Percentiles rank a stretch among this genome's conserved stretches.
Evolutionary conservation across 2,113 vertebrate genomes (phyloP).

Genomic region (Myiagra hebetior): DNA sequence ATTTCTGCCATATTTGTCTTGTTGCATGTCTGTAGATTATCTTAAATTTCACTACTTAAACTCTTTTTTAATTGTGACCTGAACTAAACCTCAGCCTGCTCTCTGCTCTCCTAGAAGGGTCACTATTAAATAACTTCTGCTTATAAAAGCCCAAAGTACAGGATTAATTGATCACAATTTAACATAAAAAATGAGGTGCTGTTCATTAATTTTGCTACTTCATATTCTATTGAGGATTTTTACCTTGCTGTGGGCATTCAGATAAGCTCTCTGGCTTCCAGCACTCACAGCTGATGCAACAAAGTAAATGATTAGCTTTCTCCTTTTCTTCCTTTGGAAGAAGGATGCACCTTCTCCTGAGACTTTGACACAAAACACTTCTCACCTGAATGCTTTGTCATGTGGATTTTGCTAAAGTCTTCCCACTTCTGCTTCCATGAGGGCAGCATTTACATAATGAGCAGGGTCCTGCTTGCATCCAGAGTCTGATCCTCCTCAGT

Average conservation of each 20-base stretch:
- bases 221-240: neutral
- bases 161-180: neutral
- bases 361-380: neutral
- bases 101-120: neutral
- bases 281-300: neutral
- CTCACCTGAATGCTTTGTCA: neutral
- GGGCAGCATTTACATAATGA: neutral
- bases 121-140: neutral
- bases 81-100: neutral
- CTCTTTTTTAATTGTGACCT: neutral
- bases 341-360: neutral
- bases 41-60: neutral
- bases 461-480: neutral
- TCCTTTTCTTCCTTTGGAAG: neutral
- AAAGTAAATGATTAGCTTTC: neutral
- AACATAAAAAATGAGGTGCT: neutral
- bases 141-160: neutral
- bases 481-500: neutral
- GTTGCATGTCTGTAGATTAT: neutral
- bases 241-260: neutral
- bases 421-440: neutral
- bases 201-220: neutral
- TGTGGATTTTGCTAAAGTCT: neutral
- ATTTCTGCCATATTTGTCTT: neutral
- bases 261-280: neutral